These are phyloP conservation scores for Silurus glanis DNA, from an alignment of 2,113 vertebrate species.

Conservation along the genomic window DNA sequence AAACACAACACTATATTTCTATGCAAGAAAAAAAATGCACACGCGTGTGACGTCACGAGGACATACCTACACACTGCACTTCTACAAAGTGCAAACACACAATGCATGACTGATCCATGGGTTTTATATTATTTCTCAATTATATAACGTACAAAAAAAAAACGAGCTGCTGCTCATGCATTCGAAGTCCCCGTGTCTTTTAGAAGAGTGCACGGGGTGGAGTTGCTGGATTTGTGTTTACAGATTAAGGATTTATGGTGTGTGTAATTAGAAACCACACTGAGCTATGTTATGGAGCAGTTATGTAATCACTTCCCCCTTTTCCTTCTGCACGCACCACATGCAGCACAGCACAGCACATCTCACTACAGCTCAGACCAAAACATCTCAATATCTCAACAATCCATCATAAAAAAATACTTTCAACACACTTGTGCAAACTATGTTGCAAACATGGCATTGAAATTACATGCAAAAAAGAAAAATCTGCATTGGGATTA, in stretches of 20 bases:
- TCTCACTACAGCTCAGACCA: not conserved
- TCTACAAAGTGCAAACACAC: not conserved
- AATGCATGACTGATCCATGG: not conserved
- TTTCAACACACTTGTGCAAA: not conserved
- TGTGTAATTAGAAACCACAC: conserved; percentile 23
- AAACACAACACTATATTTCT: too few species aligned
- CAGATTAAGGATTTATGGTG: conserved; percentile 16
- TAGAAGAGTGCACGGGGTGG: not conserved
- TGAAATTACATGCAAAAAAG: not conserved
- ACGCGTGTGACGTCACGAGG: not conserved
- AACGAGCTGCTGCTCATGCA: too few species aligned
- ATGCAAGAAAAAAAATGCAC: not conserved
- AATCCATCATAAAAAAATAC: too few species aligned
- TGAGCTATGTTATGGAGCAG: conserved; percentile 12
- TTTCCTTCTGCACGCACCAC: not conserved
- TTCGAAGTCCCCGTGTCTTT: not conserved
- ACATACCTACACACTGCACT: not conserved
- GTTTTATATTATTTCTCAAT: too few species aligned
- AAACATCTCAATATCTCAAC: not conserved
- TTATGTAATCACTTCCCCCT: conserved; percentile 25
- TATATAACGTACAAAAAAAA: too few species aligned
- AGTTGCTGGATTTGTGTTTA: conserved; percentile 15
- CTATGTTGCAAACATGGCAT: not conserved
- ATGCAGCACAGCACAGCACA: not conserved
- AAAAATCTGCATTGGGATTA: not conserved